Base-by-base conservation (phyloP, 2,797 vertebrate genomes). In the Rhinogobio ventralis region DNA sequence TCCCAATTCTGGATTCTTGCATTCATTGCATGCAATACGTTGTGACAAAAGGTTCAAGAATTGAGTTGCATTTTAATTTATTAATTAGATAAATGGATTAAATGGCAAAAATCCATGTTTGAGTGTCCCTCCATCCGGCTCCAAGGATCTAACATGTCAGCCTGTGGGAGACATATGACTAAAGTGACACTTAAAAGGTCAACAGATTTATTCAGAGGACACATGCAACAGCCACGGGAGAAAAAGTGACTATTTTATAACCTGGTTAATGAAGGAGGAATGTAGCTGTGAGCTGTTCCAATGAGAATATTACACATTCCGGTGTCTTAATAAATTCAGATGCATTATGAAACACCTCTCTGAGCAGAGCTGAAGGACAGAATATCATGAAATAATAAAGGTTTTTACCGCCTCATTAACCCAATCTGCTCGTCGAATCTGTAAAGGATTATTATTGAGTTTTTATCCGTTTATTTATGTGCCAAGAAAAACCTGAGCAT, bases 71-170 rank as follows among this genome's bases (percentile, higher is more conserved):
- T 39, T 75, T 53, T 5, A 10, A 23, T 25, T 76, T 60, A 51
- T 76, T 39, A 57, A 76, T 57, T 76, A 57, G 57, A 13, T 4
- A 57, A 76, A 76, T 57, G 73, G 51, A 17, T 1, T 23, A 39
- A 76, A 39, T 76, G 74, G 51, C 33, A 76, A 57, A 76, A 39
- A 76, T 57, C 23, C 20, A 57, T 71, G 53, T 81, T 86, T 85
- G 74, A 84, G 91, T 88, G 86, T 86, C 81, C 71, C 83, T 87
- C 79, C 81, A 68, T 87, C 88, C 87, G 8, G 87, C 86, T 92
- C 86, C 90, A 83, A 82, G 88, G 82, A 88, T 85, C 69, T 86
- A 84, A 84, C 42, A 19, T 86, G 87, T 90, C 87, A 87, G 69
- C 23, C 83, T 17, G 76, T 55, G 68, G 60, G 87, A 90, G 85